A percentile compares a stretch with the other conserved stretches of the same genome.
Evolutionary conservation across 2,113 vertebrate genomes (phyloP).

Genomic region (Spea multiplicata): DNA sequence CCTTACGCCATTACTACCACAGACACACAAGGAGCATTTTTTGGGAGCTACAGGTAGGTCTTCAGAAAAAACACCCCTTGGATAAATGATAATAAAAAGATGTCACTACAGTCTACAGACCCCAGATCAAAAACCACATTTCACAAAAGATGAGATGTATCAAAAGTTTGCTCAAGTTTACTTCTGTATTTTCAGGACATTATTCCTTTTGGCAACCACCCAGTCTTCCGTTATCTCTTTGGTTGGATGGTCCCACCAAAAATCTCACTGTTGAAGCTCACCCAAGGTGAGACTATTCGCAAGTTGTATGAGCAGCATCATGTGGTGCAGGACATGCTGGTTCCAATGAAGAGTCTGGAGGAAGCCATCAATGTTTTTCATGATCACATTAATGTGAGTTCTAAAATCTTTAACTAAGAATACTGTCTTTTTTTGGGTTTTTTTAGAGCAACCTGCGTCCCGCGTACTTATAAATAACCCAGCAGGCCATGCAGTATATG

Average conservation of each 20-base stretch:
- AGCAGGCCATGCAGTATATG: no score
- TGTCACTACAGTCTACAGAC: no score
- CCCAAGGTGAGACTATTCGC: conserved; percentile 92
- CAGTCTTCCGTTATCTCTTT: conserved; percentile 86
- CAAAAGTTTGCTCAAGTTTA: not conserved
- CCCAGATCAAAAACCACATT: not conserved
- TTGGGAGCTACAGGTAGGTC: conserved; percentile 93
- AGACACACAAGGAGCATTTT: conserved; percentile 96
- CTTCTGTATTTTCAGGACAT: conserved; percentile 77
- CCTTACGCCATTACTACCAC: conserved; percentile 94
- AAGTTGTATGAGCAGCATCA: conserved; percentile 94
- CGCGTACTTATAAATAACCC: no score
- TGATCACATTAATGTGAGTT: conserved; percentile 79
- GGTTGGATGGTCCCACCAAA: conserved; percentile 99
- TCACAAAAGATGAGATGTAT: not conserved
- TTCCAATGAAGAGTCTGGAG: conserved; percentile 85
- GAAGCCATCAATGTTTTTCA: conserved; percentile 83
- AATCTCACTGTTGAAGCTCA: conserved; percentile 94
- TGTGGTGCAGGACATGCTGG: conserved; percentile 95
- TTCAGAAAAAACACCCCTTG: not conserved
- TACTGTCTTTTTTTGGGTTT: no score
- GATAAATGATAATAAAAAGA: no score
- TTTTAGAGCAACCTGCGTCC: no score
- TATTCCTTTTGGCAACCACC: conserved; percentile 95
- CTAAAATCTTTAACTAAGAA: not conserved